Percentiles rank a stretch among this genome's conserved stretches.
Evolutionary conservation across 2,113 vertebrate species (phyloP).

Genomic region (Haemorhous mexicanus): DNA sequence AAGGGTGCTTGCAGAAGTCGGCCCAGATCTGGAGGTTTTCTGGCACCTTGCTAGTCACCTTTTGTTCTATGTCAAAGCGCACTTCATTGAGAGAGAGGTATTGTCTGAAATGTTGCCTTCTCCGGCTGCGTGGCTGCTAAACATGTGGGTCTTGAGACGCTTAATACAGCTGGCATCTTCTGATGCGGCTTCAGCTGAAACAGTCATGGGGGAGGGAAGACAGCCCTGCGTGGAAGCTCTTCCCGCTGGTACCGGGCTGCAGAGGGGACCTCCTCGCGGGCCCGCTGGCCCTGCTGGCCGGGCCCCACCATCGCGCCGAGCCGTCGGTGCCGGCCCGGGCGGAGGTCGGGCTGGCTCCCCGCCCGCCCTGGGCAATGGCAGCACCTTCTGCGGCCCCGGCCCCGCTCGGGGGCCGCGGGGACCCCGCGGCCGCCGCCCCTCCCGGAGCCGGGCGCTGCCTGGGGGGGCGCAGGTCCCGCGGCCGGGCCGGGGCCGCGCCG

Average conservation of each 20-base stretch:
- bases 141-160: neutral
- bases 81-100: neutral
- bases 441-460: neutral
- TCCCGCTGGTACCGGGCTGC: neutral
- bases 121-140: neutral
- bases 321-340: neutral
- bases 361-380: neutral
- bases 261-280: neutral
- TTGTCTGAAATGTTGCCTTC: neutral
- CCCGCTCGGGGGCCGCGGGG: neutral
- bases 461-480: too few species aligned
- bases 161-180: neutral
- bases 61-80: neutral
- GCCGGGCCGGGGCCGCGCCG: too few species aligned
- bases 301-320: neutral
- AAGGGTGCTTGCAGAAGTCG: neutral
- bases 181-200: neutral
- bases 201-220: neutral
- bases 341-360: neutral
- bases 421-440: neutral
- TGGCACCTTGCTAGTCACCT: neutral
- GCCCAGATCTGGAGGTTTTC: neutral
- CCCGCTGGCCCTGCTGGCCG: neutral
- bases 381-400: neutral
- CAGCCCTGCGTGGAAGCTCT: neutral